Evolutionary conservation across 2,888 invertebrate genomes (phyloP).

Genomic region (Lasioglossum marginatum): DNA sequence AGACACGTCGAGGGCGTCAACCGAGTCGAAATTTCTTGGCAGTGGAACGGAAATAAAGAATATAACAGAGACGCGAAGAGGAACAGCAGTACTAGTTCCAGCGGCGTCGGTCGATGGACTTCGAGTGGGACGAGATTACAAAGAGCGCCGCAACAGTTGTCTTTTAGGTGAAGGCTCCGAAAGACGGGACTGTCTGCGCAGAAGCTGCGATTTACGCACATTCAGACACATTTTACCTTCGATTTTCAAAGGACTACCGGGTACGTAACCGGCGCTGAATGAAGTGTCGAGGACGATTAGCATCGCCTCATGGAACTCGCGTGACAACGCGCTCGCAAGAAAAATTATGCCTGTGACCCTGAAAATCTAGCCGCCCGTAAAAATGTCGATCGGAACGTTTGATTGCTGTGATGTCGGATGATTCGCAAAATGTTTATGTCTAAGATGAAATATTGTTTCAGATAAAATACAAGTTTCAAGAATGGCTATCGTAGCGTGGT

Average conservation of each 20-base stretch:
- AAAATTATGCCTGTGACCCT: background rate
- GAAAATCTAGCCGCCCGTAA: background rate
- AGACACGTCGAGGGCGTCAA: too few relatives aligned
- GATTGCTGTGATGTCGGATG: too few relatives aligned
- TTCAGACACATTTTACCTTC: background rate
- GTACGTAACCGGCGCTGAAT: too few relatives aligned
- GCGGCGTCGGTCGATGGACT: constrained; percentile 4
- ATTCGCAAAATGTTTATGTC: too few relatives aligned
- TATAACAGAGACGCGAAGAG: background rate
- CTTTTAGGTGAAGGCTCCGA: background rate
- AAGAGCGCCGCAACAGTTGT: constrained; percentile 11
- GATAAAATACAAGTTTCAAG: too few relatives aligned
- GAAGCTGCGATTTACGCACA: background rate
- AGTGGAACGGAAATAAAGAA: background rate
- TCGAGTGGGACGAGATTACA: background rate
- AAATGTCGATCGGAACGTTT: too few relatives aligned
- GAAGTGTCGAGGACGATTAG: too few relatives aligned
- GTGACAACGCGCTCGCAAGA: background rate
- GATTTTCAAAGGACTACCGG: too few relatives aligned
- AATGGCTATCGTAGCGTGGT: background rate
- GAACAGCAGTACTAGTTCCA: constrained; percentile 2
- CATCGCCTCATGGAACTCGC: too few relatives aligned
- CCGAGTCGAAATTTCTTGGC: background rate
- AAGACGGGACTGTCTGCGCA: background rate
- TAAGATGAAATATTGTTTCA: too few relatives aligned